A percentile compares a stretch with the other conserved stretches of the same genome.
These are phyloP conservation scores for Candoia aspera DNA, from an alignment of 2,113 vertebrate genomes.

Conservation along the genomic window DNA sequence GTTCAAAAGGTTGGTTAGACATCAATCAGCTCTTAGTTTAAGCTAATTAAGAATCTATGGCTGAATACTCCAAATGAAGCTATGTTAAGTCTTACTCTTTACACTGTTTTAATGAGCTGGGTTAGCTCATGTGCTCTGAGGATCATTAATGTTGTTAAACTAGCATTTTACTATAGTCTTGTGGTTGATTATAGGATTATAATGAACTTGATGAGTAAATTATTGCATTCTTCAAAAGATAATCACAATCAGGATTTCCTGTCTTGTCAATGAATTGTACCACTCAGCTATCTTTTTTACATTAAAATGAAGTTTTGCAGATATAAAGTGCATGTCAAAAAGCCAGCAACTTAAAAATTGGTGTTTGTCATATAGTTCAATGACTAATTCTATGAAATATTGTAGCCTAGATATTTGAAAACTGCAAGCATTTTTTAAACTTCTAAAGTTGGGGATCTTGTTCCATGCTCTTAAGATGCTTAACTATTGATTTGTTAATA, in stretches of 20 bases:
- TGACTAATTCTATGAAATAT: not conserved
- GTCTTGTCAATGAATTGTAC: not conserved
- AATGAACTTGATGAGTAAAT: conserved; percentile 25
- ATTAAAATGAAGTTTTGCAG: not conserved
- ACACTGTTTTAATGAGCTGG: conserved; percentile 53
- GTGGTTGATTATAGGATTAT: conserved; percentile 11
- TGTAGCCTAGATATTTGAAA: not conserved
- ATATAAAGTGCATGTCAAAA: not conserved
- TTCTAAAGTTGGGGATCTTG: not conserved
- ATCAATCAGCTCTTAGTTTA: conserved; percentile 38
- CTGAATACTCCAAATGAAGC: conserved; percentile 50
- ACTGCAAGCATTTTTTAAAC: not conserved
- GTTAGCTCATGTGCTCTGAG: conserved; percentile 49
- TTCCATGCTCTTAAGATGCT: not conserved
- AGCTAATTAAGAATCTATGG: conserved; percentile 55
- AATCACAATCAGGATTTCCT: not conserved
- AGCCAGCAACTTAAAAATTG: not conserved
- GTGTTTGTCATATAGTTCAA: not conserved
- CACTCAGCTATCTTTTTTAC: not conserved
- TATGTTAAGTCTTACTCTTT: conserved; percentile 50
- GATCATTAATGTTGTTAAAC: conserved; percentile 39
- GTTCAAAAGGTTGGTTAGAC: conserved; percentile 48
- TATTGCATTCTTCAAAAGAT: not conserved
- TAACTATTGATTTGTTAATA: not conserved
- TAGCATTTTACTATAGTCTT: conserved; percentile 32